These are phyloP conservation scores for Channa maculata DNA, from an alignment of 2,113 vertebrate species.

Conservation along the genomic window DNA sequence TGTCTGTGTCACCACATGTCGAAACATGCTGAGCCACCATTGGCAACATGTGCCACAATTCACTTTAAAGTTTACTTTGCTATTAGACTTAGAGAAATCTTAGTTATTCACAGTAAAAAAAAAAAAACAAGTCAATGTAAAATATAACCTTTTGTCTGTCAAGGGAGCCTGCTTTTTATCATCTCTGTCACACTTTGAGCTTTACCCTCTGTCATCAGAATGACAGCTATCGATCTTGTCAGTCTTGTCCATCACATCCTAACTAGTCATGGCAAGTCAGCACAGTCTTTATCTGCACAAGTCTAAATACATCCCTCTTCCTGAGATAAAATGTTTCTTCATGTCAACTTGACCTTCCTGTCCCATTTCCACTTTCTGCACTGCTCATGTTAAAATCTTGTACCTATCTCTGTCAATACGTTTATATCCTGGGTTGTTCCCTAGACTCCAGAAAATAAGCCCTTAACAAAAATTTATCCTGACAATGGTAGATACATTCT, in stretches of 20 bases:
- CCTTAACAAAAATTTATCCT: background rate
- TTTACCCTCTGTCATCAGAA: background rate
- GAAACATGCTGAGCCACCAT: conserved; percentile 25
- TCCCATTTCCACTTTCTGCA: background rate
- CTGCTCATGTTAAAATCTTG: background rate
- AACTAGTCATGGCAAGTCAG: background rate
- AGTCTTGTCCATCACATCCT: background rate
- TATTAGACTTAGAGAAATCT: too few relatives aligned
- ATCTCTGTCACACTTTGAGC: background rate
- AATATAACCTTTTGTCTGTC: too few relatives aligned
- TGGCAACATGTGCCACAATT: background rate
- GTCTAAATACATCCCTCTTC: background rate
- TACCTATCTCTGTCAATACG: too few relatives aligned
- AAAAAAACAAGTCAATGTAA: too few relatives aligned
- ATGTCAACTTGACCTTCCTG: background rate
- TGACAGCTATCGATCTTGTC: background rate
- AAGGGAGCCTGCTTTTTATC: background rate
- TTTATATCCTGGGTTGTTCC: too few relatives aligned
- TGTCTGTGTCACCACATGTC: background rate
- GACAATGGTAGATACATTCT: background rate
- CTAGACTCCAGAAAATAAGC: too few relatives aligned
- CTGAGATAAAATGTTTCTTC: background rate
- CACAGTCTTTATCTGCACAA: background rate
- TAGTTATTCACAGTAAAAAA: too few relatives aligned
- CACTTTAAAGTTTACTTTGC: background rate